A percentile compares a stretch with the other conserved stretches of the same genome.
phyloP scores from a whole-genome alignment of 2,888 invertebrate genomes.

The Phortica okadai region DNA sequence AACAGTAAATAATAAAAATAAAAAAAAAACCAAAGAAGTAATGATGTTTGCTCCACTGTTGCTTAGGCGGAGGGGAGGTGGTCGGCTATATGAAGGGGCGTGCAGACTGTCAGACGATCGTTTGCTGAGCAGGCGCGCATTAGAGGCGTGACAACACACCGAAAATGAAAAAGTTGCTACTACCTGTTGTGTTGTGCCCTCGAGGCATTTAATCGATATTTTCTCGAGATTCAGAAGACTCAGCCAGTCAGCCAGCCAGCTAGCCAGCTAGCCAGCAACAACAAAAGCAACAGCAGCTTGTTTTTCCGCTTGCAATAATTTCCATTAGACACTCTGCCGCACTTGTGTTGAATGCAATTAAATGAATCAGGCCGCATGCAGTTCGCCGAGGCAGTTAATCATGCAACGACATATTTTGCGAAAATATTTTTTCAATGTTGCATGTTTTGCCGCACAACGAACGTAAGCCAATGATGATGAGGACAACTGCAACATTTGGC shows the following conservation, averaged over 20 bases:
- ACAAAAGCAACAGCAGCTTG: conserved; percentile 15
- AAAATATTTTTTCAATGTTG: conserved; percentile 37
- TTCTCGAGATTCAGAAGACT: conserved; percentile 36
- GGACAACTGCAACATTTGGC: conserved; percentile 31
- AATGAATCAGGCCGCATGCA: conserved; percentile 65
- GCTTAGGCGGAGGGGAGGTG: background rate
- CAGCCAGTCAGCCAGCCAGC: background rate
- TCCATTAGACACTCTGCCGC: conserved; percentile 27
- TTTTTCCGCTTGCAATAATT: conserved; percentile 31
- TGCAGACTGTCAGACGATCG: background rate
- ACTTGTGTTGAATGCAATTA: conserved; percentile 63
- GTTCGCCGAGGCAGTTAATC: conserved; percentile 69
- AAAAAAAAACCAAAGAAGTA: background rate
- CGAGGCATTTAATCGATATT: conserved; percentile 54
- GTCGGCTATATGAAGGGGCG: background rate
- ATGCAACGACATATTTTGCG: conserved; percentile 61
- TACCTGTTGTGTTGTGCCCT: conserved; percentile 58
- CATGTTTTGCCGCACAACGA: conserved; percentile 40
- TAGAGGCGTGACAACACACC: background rate
- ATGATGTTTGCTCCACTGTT: background rate
- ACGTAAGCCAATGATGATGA: conserved; percentile 14
- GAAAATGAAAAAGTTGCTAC: conserved; percentile 31
- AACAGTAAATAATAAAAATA: conserved; percentile 16
- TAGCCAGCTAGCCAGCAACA: background rate
- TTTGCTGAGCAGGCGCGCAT: background rate